A percentile compares a stretch with the other conserved stretches of the same genome.
These are phyloP conservation scores for Galerucella nymphaeae DNA, from an alignment of 2,888 invertebrate genomes.

Conservation along the genomic window DNA sequence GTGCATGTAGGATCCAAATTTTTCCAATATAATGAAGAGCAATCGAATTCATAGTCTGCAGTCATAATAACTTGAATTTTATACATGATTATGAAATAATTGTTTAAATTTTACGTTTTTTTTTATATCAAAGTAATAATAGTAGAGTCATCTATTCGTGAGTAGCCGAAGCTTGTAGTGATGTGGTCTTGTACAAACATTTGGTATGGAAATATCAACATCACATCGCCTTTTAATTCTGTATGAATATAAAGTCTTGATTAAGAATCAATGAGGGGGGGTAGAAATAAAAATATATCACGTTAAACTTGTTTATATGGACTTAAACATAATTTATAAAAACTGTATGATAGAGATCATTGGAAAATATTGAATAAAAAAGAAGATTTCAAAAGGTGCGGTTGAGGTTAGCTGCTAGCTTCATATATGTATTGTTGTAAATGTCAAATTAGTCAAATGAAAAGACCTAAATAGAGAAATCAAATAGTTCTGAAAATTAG, in stretches of 20 bases:
- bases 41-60: too few species aligned
- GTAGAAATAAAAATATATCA: too few species aligned
- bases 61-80: too few species aligned
- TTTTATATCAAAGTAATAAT: background rate
- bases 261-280: too few species aligned
- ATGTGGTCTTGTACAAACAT: too few species aligned
- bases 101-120: too few species aligned
- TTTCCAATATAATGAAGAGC: too few species aligned
- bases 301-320: background rate
- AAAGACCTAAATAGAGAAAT: constrained; percentile 27
- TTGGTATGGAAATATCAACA: too few species aligned
- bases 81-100: too few species aligned
- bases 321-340: background rate
- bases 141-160: background rate
- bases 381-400: constrained; percentile 35
- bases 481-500: constrained; percentile 24
- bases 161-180: constrained; percentile 1
- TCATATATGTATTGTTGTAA: constrained; percentile 41
- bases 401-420: constrained; percentile 36
- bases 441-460: constrained; percentile 34
- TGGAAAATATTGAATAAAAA: background rate
- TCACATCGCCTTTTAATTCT: too few species aligned
- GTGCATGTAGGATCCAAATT: too few species aligned
- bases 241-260: too few species aligned
- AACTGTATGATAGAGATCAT: background rate